These are phyloP conservation scores for Indri indri DNA, from an alignment of 2,113 vertebrate genomes.

Conservation along the genomic window DNA sequence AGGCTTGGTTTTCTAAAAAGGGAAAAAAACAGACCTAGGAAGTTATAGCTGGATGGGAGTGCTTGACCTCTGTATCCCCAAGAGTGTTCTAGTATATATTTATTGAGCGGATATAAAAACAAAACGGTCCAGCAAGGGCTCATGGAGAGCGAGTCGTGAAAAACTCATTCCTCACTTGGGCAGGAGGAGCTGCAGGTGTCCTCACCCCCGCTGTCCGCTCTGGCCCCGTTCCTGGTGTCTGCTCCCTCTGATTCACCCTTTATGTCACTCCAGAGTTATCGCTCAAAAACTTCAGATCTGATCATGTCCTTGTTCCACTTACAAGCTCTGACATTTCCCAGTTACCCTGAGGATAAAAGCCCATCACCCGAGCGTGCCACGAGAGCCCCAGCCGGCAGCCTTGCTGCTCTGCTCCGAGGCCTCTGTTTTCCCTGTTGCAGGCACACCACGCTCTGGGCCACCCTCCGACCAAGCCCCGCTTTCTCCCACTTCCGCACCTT, in stretches of 20 bases:
- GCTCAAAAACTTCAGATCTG: conserved; percentile 38
- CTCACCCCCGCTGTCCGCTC: neutral
- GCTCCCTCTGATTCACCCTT: conserved; percentile 36
- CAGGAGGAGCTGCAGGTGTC: neutral
- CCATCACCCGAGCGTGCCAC: neutral
- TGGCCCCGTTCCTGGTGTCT: neutral
- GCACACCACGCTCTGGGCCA: neutral
- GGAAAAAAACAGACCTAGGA: neutral
- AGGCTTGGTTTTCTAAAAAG: conserved; percentile 1
- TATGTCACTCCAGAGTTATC: neutral
- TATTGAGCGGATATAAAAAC: conserved; percentile 47
- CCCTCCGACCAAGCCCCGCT: neutral
- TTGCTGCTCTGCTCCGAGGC: neutral
- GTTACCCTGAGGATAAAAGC: conserved; percentile 2
- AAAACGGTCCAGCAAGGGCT: conserved; percentile 1
- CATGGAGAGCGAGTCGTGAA: conserved; percentile 37
- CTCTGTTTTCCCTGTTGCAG: neutral
- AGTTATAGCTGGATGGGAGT: neutral
- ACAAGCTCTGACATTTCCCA: conserved; percentile 51
- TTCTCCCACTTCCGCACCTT: neutral
- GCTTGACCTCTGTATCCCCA: neutral
- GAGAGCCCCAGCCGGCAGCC: neutral
- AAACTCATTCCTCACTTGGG: conserved; percentile 28
- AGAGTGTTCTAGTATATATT: neutral
- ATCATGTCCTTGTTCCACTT: conserved; percentile 17